Evolutionary conservation across 2,113 vertebrate genomes (phyloP).

Genomic region (Cynoglossus semilaevis): DNA sequence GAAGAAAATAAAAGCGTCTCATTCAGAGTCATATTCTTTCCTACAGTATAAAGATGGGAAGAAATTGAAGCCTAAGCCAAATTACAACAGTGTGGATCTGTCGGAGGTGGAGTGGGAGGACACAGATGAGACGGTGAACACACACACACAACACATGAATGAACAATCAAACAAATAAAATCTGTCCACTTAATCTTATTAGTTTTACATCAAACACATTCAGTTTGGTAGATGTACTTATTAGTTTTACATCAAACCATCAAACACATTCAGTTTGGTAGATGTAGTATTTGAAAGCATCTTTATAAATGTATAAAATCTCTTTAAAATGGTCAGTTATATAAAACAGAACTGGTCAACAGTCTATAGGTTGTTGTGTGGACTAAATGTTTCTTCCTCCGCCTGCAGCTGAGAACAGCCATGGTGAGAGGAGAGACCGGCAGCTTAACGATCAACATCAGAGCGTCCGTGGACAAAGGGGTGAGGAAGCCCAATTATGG

Average conservation of each 20-base stretch:
- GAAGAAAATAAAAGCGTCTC: neutral
- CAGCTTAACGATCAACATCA: constrained; percentile 81
- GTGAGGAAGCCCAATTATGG: constrained; percentile 75
- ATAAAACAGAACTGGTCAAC: neutral
- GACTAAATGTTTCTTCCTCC: neutral
- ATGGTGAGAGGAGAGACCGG: constrained; percentile 93
- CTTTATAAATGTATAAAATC: too few relatives aligned
- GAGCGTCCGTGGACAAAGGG: constrained; percentile 87
- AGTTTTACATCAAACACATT: too few relatives aligned
- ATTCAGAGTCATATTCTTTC: constrained; percentile 28
- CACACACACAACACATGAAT: neutral
- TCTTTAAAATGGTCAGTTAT: too few relatives aligned
- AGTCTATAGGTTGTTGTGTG: neutral
- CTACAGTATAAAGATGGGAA: constrained; percentile 90
- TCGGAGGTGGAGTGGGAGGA: constrained; percentile 97
- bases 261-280: too few relatives aligned
- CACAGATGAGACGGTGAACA: constrained; percentile 80
- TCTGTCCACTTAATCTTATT: too few relatives aligned
- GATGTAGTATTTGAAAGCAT: too few relatives aligned
- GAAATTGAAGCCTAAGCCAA: constrained; percentile 90
- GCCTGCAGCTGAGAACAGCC: constrained; percentile 84
- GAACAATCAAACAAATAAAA: too few relatives aligned
- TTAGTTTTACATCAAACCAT: too few relatives aligned
- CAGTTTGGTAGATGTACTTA: too few relatives aligned
- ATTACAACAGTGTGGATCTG: constrained; percentile 97